Evolutionary conservation across 2,888 invertebrate genomes (phyloP).

Genomic region (Bellardia pandia): DNA sequence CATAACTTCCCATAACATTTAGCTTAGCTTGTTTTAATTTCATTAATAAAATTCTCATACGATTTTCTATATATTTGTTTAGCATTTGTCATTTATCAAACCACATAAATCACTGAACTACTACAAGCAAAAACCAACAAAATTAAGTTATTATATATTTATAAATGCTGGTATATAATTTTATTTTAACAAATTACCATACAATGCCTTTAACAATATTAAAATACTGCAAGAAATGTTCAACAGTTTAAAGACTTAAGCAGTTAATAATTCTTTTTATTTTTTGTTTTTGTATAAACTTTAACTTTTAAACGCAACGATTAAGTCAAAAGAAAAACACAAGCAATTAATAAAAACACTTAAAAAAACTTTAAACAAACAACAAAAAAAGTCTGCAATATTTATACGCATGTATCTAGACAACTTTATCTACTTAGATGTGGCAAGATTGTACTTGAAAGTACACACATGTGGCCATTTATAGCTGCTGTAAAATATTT

Average conservation of each 20-base stretch:
- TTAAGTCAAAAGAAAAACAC: conserved; percentile 61
- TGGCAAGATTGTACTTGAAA: no score
- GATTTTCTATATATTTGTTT: conserved; percentile 1
- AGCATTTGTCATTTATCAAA: conserved; percentile 29
- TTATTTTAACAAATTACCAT: conserved; percentile 39
- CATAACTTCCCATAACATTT: conserved; percentile 40
- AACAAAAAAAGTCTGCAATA: background rate
- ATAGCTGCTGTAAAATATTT: no score
- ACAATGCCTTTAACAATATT: background rate
- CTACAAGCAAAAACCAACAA: background rate
- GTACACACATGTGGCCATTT: no score
- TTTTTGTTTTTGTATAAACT: background rate
- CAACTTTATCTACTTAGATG: no score
- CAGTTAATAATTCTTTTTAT: conserved; percentile 27
- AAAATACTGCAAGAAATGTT: background rate
- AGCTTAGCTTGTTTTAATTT: background rate
- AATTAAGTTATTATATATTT: conserved; percentile 44
- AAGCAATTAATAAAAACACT: conserved; percentile 67
- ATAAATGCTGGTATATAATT: background rate
- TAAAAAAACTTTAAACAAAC: conserved; percentile 20
- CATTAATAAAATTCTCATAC: conserved; percentile 26
- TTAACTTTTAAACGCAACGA: conserved; percentile 62
- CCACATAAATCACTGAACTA: conserved; percentile 20
- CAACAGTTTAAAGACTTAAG: background rate
- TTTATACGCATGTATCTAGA: background rate